These are phyloP conservation scores for Baccha elongata DNA, from an alignment of 2,888 invertebrate genomes.

Conservation along the genomic window DNA sequence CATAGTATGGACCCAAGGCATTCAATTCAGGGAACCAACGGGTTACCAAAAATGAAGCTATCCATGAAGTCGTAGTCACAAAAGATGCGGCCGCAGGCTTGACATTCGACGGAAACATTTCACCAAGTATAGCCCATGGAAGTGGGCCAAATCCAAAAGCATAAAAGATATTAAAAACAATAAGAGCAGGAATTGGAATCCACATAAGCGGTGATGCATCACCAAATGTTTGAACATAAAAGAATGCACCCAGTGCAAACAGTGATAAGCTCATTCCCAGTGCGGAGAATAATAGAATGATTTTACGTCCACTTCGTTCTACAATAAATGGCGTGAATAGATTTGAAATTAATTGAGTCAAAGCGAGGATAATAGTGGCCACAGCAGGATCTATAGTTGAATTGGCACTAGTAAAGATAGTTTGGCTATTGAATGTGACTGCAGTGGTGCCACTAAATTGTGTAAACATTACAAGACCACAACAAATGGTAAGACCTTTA, in stretches of 20 bases:
- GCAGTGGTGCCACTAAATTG: constrained; percentile 92
- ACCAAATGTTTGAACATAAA: constrained; percentile 83
- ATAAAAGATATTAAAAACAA: constrained; percentile 89
- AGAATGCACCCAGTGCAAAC: constrained; percentile 85
- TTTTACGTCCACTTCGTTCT: constrained; percentile 89
- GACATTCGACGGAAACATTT: constrained; percentile 82
- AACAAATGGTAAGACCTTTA: constrained; percentile 89
- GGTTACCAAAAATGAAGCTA: constrained; percentile 88
- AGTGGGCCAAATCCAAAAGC: constrained; percentile 90
- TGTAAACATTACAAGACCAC: constrained; percentile 90
- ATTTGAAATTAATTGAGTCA: constrained; percentile 89
- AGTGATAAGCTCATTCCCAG: constrained; percentile 86
- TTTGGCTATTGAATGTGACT: constrained; percentile 89
- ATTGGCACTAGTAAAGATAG: constrained; percentile 87
- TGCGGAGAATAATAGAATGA: constrained; percentile 88
- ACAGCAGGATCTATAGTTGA: constrained; percentile 85
- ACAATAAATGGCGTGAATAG: constrained; percentile 88
- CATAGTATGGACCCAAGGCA: constrained; percentile 85
- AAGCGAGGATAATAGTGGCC: constrained; percentile 88
- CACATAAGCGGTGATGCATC: constrained; percentile 84
- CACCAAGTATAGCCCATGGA: constrained; percentile 92
- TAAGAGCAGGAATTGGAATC: constrained; percentile 88
- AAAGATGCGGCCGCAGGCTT: constrained; percentile 88
- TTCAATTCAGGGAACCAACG: constrained; percentile 86
- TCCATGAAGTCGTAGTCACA: constrained; percentile 90